These are phyloP conservation scores for Cantharis rustica DNA, from an alignment of 2,888 invertebrate genomes.

Conservation along the genomic window DNA sequence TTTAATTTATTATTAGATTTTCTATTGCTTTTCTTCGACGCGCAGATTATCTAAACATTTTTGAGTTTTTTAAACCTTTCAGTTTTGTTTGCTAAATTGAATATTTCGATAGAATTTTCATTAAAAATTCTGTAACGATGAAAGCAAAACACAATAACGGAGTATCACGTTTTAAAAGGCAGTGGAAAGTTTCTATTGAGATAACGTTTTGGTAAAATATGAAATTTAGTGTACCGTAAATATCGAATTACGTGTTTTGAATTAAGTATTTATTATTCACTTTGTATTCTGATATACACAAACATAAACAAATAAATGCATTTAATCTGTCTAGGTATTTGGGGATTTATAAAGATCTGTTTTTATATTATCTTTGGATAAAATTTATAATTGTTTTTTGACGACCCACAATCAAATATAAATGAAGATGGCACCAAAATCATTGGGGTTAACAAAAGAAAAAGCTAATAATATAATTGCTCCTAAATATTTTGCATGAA, in stretches of 20 bases:
- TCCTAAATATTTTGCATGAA: not conserved
- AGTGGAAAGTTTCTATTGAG: not conserved
- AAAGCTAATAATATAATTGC: not conserved
- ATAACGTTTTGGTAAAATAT: conserved; percentile 3
- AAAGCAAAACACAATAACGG: not conserved
- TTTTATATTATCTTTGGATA: not conserved
- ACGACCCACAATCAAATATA: not conserved
- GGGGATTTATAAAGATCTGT: not conserved
- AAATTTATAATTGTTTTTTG: not conserved
- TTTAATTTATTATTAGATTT: not conserved
- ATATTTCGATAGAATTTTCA: not conserved
- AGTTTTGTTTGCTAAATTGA: not conserved
- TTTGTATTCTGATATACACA: not conserved
- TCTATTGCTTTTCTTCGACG: not conserved
- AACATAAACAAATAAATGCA: not conserved
- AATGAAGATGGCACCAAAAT: not conserved
- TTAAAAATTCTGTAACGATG: not conserved
- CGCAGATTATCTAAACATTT: not conserved
- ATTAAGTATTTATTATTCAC: not conserved
- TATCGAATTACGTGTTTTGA: not conserved
- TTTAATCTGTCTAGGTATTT: not conserved
- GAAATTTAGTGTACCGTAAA: not conserved
- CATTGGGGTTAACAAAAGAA: not conserved
- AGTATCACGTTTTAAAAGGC: not conserved
- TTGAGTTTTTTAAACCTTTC: not conserved